phyloP scores from a whole-genome alignment of 2,113 vertebrate genomes.

The Hoplias malabaricus region DNA sequence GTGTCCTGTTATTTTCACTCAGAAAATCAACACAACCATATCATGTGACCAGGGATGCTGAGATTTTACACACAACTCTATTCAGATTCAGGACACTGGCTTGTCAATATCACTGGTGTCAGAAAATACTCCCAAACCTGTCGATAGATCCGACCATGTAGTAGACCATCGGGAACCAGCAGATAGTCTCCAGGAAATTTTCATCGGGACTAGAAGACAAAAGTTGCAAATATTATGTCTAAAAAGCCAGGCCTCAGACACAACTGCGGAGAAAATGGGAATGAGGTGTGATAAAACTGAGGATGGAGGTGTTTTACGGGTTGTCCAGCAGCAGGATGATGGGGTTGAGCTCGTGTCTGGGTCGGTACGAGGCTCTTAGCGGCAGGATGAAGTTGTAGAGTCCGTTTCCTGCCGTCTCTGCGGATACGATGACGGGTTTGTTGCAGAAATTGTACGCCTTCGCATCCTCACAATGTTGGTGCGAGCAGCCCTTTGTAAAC shows the following conservation, averaged over 20 bases:
- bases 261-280: too few relatives aligned
- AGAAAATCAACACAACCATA: too few relatives aligned
- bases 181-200: slow-evolving; percentile 80
- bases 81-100: neutral
- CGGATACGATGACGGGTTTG: slow-evolving; percentile 79
- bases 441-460: slow-evolving; percentile 78
- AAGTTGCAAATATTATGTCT: slow-evolving; percentile 9
- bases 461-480: slow-evolving; percentile 74
- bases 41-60: too few relatives aligned
- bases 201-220: slow-evolving; percentile 69
- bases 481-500: slow-evolving; percentile 67
- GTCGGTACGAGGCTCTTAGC: slow-evolving; percentile 78
- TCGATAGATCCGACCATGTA: slow-evolving; percentile 82
- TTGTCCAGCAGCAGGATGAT: slow-evolving; percentile 78
- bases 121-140: slow-evolving; percentile 68
- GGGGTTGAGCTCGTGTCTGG: slow-evolving; percentile 79
- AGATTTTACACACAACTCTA: too few relatives aligned
- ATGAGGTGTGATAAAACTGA: slow-evolving; percentile 11
- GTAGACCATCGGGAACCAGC: slow-evolving; percentile 82
- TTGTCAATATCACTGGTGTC: neutral
- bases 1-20: too few relatives aligned
- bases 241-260: too few relatives aligned
- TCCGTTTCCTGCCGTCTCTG: slow-evolving; percentile 77
- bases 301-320: slow-evolving; percentile 62
- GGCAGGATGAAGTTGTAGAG: slow-evolving; percentile 83